phyloP scores from a whole-genome alignment of 2,888 invertebrate genomes.

The Harpalus rufipes region DNA sequence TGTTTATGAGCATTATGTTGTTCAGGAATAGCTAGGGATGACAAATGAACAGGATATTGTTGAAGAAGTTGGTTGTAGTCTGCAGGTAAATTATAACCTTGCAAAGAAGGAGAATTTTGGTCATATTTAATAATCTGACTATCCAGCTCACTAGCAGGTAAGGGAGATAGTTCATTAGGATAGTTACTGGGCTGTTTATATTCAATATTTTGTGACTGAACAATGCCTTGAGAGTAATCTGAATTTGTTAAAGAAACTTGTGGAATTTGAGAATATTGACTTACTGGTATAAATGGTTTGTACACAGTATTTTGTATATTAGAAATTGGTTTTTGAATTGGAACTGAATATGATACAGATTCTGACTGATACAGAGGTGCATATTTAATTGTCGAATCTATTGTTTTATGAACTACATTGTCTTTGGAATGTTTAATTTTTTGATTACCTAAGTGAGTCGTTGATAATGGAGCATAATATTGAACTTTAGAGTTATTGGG shows the following conservation, averaged over 20 bases:
- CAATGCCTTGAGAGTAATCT: not conserved
- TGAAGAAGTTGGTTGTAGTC: conserved; percentile 20
- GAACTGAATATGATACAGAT: not conserved
- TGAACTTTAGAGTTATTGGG: not conserved
- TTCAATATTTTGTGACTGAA: conserved; percentile 10
- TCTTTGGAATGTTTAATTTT: too few relatives aligned
- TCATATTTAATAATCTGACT: conserved; percentile 12
- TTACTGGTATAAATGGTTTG: not conserved
- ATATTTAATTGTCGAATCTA: not conserved
- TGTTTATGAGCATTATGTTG: not conserved
- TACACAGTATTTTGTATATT: not conserved
- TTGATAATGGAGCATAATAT: not conserved
- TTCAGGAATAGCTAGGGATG: not conserved
- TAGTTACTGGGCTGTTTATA: conserved; percentile 1
- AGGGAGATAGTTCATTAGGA: not conserved
- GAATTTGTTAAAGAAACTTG: not conserved
- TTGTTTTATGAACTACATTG: conserved; percentile 24
- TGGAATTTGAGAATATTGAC: not conserved
- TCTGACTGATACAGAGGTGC: conserved; percentile 9
- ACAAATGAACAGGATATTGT: not conserved
- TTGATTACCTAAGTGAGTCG: too few relatives aligned
- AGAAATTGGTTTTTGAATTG: not conserved
- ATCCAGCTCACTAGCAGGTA: not conserved
- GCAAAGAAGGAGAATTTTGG: not conserved
- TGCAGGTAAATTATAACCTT: not conserved